Conservation (phyloP, 2,797 vertebrate genomes). For the Squalus acanthias region DNA sequence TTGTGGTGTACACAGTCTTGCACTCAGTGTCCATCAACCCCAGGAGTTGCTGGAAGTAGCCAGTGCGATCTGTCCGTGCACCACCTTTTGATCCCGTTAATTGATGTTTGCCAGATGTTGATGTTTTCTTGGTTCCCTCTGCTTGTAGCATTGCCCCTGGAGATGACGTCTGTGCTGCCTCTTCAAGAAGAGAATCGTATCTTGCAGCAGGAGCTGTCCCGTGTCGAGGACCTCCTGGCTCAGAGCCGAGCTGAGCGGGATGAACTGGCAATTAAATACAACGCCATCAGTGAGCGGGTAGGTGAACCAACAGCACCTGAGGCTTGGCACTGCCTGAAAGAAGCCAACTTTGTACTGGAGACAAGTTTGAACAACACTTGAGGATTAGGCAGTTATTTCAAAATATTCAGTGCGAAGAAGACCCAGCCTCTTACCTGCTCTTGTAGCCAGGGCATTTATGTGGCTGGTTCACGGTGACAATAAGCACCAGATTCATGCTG, state of each 20-base stretch:
- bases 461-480: background rate
- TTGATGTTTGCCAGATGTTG: background rate
- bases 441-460: background rate
- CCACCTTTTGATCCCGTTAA: background rate
- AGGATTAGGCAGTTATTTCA: background rate
- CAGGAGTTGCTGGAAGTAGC: background rate
- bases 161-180: conserved; percentile 80
- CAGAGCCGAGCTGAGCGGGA: conserved; percentile 87
- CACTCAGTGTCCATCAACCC: background rate
- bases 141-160: conserved; percentile 40
- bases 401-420: background rate
- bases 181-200: conserved; percentile 86
- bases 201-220: conserved; percentile 82
- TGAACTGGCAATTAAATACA: conserved; percentile 90
- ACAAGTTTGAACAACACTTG: background rate
- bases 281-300: conserved; percentile 81
- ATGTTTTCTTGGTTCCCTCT: background rate
- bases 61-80: background rate
- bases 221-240: conserved; percentile 83
- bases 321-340: no score
- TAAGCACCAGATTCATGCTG: background rate
- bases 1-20: background rate
- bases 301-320: conserved; percentile 43
- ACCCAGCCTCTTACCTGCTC: background rate
- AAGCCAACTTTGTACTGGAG: background rate